A percentile compares a stretch with the other conserved stretches of the same genome.
Evolutionary conservation across 2,888 invertebrate species (phyloP).

Genomic region (Pyrochroa serraticornis): DNA sequence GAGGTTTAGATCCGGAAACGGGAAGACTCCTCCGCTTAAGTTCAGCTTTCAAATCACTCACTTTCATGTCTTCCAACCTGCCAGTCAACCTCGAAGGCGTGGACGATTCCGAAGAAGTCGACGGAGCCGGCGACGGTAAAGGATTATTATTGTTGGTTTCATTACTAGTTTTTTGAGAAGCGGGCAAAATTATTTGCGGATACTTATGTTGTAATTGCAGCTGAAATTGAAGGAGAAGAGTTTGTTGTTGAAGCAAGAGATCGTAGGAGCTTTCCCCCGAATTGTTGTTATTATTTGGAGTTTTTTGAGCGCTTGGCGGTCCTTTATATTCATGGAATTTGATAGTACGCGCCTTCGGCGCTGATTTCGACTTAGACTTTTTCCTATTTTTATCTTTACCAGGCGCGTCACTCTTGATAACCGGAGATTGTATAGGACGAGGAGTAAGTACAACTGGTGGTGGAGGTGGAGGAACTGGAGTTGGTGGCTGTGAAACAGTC

Average conservation of each 20-base stretch:
- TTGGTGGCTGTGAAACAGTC: constrained; percentile 59
- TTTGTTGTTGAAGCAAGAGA: constrained; percentile 91
- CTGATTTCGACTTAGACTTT: constrained; percentile 80
- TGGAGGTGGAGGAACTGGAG: constrained; percentile 62
- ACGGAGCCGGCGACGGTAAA: constrained; percentile 56
- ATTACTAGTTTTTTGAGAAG: constrained; percentile 66
- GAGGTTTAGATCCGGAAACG: constrained; percentile 95
- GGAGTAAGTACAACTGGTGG: constrained; percentile 61
- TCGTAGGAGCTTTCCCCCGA: constrained; percentile 85
- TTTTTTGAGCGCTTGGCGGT: constrained; percentile 83
- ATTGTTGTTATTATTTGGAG: constrained; percentile 63
- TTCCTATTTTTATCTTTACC: constrained; percentile 83
- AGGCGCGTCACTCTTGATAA: constrained; percentile 60
- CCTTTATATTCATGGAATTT: constrained; percentile 98
- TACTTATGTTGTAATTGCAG: constrained; percentile 83
- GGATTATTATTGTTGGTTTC: constrained; percentile 42
- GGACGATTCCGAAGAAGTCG: constrained; percentile 55
- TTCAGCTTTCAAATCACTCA: constrained; percentile 92
- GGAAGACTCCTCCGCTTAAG: constrained; percentile 92
- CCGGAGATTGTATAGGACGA: constrained; percentile 57
- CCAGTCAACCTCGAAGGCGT: constrained; percentile 60
- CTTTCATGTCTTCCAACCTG: constrained; percentile 94
- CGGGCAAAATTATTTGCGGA: constrained; percentile 81
- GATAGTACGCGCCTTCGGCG: constrained; percentile 84
- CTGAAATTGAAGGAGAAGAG: constrained; percentile 87